These are phyloP conservation scores for Ctenoplectra terminalis DNA, from an alignment of 1,140 invertebrate genomes.

Conservation along the genomic window DNA sequence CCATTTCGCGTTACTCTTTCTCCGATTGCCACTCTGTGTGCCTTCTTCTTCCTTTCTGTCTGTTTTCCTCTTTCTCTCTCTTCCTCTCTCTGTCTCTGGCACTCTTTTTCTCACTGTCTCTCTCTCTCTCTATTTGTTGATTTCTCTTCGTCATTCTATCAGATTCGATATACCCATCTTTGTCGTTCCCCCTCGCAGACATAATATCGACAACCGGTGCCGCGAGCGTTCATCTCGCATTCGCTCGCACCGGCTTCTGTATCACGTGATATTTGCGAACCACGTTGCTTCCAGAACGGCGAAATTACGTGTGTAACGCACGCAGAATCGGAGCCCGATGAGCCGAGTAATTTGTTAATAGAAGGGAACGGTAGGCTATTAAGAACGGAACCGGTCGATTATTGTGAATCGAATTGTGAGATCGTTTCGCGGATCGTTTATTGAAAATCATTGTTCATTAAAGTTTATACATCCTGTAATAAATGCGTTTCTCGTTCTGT, in stretches of 20 bases:
- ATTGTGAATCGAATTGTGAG: no score
- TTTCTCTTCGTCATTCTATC: background rate
- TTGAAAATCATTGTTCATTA: no score
- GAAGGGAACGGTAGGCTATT: no score
- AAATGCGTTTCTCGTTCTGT: no score
- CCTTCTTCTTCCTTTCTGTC: background rate
- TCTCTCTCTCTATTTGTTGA: constrained; percentile 18
- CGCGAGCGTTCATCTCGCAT: constrained; percentile 51
- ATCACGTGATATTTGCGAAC: constrained; percentile 60
- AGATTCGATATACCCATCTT: constrained; percentile 17
- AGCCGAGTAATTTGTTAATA: constrained; percentile 38
- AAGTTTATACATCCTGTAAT: no score
- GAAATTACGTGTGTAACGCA: constrained; percentile 28
- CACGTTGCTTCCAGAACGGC: background rate
- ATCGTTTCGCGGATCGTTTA: no score
- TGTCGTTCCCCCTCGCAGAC: constrained; percentile 34
- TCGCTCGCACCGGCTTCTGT: constrained; percentile 20
- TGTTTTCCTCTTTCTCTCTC: no score
- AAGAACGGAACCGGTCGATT: background rate
- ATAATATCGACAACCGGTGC: constrained; percentile 62
- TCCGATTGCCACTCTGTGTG: no score
- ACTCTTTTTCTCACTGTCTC: no score
- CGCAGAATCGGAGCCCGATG: constrained; percentile 19
- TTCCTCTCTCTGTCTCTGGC: no score
- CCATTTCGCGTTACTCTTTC: background rate